These are phyloP conservation scores for Latheticus oryzae DNA, from an alignment of 2,888 invertebrate species.

Conservation along the genomic window DNA sequence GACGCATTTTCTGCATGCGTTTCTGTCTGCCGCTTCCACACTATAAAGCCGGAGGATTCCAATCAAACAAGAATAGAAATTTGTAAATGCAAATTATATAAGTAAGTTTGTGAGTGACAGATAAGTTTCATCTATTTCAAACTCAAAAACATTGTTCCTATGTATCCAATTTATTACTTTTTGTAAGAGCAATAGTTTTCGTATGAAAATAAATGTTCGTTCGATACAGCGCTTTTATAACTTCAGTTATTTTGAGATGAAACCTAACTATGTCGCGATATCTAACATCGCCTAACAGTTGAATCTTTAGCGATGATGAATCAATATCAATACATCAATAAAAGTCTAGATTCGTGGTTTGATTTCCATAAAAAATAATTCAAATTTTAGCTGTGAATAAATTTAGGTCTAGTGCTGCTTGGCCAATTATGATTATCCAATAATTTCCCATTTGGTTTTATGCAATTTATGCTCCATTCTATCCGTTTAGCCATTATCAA, in stretches of 20 bases:
- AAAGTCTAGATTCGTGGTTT: background rate
- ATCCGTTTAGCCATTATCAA: conserved; percentile 3
- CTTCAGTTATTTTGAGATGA: conserved; percentile 9
- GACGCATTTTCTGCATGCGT: conserved; percentile 1
- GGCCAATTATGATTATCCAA: conserved; percentile 13
- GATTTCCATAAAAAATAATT: background rate
- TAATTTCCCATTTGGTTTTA: conserved; percentile 13
- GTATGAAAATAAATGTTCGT: conserved; percentile 18
- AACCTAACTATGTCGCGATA: conserved; percentile 4
- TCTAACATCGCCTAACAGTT: conserved; percentile 3
- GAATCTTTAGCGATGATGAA: conserved; percentile 3
- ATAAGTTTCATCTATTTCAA: too few relatives aligned
- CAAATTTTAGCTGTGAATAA: conserved; percentile 1
- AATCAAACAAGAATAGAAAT: too few relatives aligned
- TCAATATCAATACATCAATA: conserved; percentile 2
- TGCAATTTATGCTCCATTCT: conserved; percentile 2
- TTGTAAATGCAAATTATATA: too few relatives aligned
- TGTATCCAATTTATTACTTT: conserved; percentile 14
- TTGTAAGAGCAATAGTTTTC: conserved; percentile 11
- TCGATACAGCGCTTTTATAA: conserved; percentile 13
- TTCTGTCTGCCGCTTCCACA: too few relatives aligned
- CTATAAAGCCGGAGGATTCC: too few relatives aligned
- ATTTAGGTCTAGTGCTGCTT: conserved; percentile 1
- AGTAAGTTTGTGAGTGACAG: too few relatives aligned
- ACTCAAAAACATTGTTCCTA: too few relatives aligned